Evolutionary conservation across 2,888 invertebrate genomes (phyloP), one percentile per base, ranked within the genome.

Genomic region (Caenorhabditis panamensis): DNA sequence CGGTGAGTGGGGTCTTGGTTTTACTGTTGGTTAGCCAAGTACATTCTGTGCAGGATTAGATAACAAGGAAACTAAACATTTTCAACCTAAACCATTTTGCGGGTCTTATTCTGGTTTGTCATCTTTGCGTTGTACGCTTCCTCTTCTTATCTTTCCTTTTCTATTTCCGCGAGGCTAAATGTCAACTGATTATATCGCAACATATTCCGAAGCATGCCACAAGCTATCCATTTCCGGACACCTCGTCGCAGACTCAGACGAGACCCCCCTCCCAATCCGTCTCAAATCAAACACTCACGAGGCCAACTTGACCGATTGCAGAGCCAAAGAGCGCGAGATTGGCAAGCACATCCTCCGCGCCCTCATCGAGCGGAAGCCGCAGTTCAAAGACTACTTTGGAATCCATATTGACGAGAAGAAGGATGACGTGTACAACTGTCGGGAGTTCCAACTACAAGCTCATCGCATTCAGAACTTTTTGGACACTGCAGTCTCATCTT

Each of bases 381-480:
- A 78, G 49, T 83, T 84, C 63, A 82, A 80, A 44, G 82, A 82
- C 22, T 82, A 82, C 59, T 84, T 82, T 28, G 82, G 82, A 16
- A 84, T 84, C n/a, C 72, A 78, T 11, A 77, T 67, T 1, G 77
- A 79, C 18, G 82, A 79, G 37, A 73, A 84, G 20, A 53, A 54
- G 13, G 69, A 73, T 41, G 76, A 73, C 22, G 78, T 83, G 11
- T 69, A 71, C 53, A 63, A 47, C 18, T 82, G 82, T 44, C 36
- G 79, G 28, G 77, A 79, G 47, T 84, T 84, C 47, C 62, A 53
- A 37, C 31, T 79, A 11, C 83, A 84, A 67, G 76, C 84, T 1
- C 76, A 79, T 36, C 79, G 84, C 4, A 84, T 84, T 63, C 83
- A 84, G 62, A 83, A 79, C 44, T 84, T 84, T 41, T 54, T 84